Percentiles rank a stretch among this genome's conserved stretches.
Conservation (phyloP, 2,888 invertebrate species). For the Aricia artaxerxes region DNA sequence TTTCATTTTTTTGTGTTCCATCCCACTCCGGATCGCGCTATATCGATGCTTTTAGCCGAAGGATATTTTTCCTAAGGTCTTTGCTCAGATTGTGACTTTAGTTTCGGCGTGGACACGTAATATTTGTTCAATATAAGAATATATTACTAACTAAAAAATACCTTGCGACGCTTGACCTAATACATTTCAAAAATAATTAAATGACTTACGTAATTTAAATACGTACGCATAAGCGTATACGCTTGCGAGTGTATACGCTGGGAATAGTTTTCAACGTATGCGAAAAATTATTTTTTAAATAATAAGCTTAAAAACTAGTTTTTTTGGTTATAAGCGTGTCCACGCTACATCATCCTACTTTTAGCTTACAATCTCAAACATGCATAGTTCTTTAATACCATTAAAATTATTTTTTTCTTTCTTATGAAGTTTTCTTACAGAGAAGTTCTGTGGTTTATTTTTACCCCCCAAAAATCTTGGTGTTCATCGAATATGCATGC, state of each 20-base stretch:
- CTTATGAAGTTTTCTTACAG: slow-evolving; percentile 21
- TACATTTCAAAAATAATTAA: not conserved
- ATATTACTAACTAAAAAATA: not conserved
- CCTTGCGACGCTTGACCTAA: not conserved
- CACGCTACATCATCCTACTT: slow-evolving; percentile 25
- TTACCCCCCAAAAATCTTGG: slow-evolving; percentile 13
- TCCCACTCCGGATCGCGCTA: slow-evolving; percentile 54
- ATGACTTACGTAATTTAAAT: not conserved
- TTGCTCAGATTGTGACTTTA: slow-evolving; percentile 27
- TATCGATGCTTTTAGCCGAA: slow-evolving; percentile 43
- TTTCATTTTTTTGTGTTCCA: slow-evolving; percentile 62
- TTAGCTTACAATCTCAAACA: slow-evolving; percentile 17
- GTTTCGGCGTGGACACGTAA: slow-evolving; percentile 27
- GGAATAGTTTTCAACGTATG: not conserved
- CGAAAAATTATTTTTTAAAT: not conserved
- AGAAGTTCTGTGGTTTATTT: slow-evolving; percentile 28
- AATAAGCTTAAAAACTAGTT: too few relatives aligned
- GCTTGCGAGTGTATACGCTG: not conserved
- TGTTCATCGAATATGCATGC: slow-evolving; percentile 36
- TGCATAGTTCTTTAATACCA: slow-evolving; percentile 7
- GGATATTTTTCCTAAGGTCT: slow-evolving; percentile 20
- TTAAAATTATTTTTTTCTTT: not conserved
- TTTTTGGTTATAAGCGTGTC: slow-evolving; percentile 8
- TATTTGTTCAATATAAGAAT: not conserved
- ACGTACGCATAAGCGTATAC: not conserved